These are phyloP conservation scores for Myiozetetes cayanensis DNA, from an alignment of 2,113 vertebrate species.

Conservation along the genomic window DNA sequence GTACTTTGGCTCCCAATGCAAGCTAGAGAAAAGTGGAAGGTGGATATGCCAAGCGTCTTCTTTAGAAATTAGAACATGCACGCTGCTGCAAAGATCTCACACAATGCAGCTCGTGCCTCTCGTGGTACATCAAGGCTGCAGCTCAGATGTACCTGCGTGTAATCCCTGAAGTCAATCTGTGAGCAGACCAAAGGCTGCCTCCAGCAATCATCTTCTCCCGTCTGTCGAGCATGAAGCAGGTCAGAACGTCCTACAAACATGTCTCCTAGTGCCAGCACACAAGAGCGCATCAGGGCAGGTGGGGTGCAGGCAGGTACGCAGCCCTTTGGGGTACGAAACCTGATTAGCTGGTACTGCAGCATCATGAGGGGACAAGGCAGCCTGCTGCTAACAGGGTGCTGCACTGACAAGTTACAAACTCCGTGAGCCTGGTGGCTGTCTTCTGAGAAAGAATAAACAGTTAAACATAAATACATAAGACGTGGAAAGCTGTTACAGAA, in stretches of 20 bases:
- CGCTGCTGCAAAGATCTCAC: background rate
- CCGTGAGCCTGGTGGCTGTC: background rate
- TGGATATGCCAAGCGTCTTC: background rate
- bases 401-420: background rate
- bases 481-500: background rate
- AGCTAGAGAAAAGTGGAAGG: background rate
- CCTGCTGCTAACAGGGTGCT: background rate
- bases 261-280: background rate
- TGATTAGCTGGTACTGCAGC: background rate
- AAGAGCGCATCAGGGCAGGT: background rate
- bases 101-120: background rate
- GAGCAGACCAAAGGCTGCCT: background rate
- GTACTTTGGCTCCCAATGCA: background rate
- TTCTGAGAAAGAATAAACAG: background rate
- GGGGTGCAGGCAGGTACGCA: background rate
- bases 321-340: background rate
- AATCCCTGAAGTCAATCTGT: background rate
- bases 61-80: background rate
- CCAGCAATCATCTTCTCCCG: background rate
- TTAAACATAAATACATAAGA: background rate
- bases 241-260: background rate
- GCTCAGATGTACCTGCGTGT: background rate
- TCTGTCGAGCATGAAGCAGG: background rate
- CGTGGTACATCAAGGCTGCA: background rate
- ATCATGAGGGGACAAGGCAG: background rate